Percentiles rank a stretch among this genome's conserved stretches.
phyloP scores from a whole-genome alignment of 1,140 invertebrate species.

The Notospermus geniculatus region DNA sequence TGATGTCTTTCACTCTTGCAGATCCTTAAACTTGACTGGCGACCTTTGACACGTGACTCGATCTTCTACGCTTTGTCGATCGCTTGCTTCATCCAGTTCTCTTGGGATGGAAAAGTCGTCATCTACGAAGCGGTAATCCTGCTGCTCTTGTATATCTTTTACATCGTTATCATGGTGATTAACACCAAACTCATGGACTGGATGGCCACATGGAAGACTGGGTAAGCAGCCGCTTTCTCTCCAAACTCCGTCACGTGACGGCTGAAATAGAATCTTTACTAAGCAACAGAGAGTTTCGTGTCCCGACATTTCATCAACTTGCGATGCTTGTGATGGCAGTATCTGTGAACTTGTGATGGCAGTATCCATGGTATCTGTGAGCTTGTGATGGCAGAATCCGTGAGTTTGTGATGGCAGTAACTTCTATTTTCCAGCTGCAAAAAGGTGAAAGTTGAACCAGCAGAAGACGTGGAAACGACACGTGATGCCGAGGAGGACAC shows the following conservation, averaged over 20 bases:
- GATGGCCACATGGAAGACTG: constrained; percentile 20
- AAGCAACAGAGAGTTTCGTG: too few relatives aligned
- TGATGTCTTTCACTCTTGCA: constrained; percentile 52
- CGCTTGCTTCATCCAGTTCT: constrained; percentile 30
- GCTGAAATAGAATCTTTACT: too few relatives aligned
- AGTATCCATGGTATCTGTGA: too few relatives aligned
- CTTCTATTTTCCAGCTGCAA: not conserved
- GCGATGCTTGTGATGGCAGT: too few relatives aligned
- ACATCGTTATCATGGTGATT: constrained; percentile 53
- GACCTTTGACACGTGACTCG: constrained; percentile 86
- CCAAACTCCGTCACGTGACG: too few relatives aligned
- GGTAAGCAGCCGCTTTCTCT: too few relatives aligned
- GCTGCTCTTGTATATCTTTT: constrained; percentile 44
- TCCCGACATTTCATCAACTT: too few relatives aligned
- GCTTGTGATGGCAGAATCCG: too few relatives aligned
- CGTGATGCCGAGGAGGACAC: not conserved
- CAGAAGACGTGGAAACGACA: not conserved
- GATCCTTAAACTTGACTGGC: constrained; percentile 87
- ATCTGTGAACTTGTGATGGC: too few relatives aligned
- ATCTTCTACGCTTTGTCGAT: constrained; percentile 85
- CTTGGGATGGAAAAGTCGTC: constrained; percentile 49
- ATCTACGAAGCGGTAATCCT: constrained; percentile 42
- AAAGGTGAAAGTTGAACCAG: not conserved
- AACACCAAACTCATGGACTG: constrained; percentile 32
- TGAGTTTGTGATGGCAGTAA: too few relatives aligned